Evolutionary conservation across 2,797 vertebrate species (phyloP), one percentile per base, ranked within the genome.

Genomic region (Eulemur mongoz): DNA sequence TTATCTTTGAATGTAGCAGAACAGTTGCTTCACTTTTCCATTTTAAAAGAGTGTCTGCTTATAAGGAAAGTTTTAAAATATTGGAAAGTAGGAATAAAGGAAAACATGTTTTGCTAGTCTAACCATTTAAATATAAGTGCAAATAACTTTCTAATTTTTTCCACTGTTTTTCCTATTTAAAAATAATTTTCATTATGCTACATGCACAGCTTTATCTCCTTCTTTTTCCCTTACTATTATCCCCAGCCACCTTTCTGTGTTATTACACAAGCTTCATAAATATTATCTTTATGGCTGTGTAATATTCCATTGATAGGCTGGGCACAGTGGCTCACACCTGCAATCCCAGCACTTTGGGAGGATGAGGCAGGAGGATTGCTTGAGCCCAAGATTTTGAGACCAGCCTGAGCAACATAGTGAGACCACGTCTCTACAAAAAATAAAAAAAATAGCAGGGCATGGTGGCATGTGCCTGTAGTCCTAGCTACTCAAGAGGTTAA

Each of bases 51-150:
- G 25, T 59, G n/a, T 72, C 17, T 75, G n/a, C 32, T 80, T 67
- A 38, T 78, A 90, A 82, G 90, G 76, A 78, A 94, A 85, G 15
- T 63, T 92, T 88, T 82, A 81, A 90, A 84, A 57, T 88, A 61
- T 54, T 87, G 63, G 63, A 91, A 92, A 76, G 40, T 82, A 84
- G 40, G 15, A 93, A 89, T 67, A 94, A 94, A 30, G 25, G 45
- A 69, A 79, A 76, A 20, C 12, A 35, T 73, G 57, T 86, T 63
- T 91, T 81, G 27, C 48, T 72, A 69, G 57, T 23, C 65, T 52
- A 23, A 57, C 23, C 40, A 40, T 78, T 94, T 54, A 95, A 88
- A 59, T 50, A 1, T 40, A 81, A 73, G 50, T 14, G 10, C 50
- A 89, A 91, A 32, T 67, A 48, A 61, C 63, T 87, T 96, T 89